Percentiles rank a stretch among this genome's conserved stretches.
These are phyloP conservation scores for Selene dorsalis DNA, from an alignment of 2,797 vertebrate species.

Conservation along the genomic window DNA sequence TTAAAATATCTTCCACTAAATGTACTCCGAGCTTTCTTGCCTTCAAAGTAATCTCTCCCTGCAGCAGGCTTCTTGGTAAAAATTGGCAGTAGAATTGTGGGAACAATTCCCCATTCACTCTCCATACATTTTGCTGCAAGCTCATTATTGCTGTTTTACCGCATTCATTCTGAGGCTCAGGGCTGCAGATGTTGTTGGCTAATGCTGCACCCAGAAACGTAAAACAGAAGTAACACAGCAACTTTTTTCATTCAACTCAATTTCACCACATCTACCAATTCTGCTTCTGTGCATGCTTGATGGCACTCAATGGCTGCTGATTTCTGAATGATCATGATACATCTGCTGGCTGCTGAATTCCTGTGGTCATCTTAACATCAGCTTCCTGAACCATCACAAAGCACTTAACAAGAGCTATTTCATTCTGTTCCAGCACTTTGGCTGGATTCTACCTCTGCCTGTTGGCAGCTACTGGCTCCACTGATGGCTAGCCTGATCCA, in stretches of 20 bases:
- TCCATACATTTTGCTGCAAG: slow-evolving; percentile 34
- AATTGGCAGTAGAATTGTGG: slow-evolving; percentile 38
- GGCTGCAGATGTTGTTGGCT: slow-evolving; percentile 50
- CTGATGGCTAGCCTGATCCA: slow-evolving; percentile 43
- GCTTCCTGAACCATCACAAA: slow-evolving; percentile 54
- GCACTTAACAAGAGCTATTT: slow-evolving; percentile 48
- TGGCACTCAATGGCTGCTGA: slow-evolving; percentile 47
- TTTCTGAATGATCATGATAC: slow-evolving; percentile 53
- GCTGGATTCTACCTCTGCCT: slow-evolving; percentile 33
- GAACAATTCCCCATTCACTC: slow-evolving; percentile 44
- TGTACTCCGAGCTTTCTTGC: slow-evolving; percentile 22
- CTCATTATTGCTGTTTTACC: slow-evolving; percentile 42
- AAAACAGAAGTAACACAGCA: slow-evolving; percentile 20
- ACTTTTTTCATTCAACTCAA: slow-evolving; percentile 45
- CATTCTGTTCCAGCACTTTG: slow-evolving; percentile 47
- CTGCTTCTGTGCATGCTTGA: slow-evolving; percentile 21
- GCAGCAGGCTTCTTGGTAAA: slow-evolving; percentile 40
- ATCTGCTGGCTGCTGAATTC: slow-evolving; percentile 52
- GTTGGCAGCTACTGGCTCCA: slow-evolving; percentile 52
- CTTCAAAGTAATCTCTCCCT: slow-evolving; percentile 50
- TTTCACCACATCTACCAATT: slow-evolving; percentile 7
- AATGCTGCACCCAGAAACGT: slow-evolving; percentile 34
- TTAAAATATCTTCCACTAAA: slow-evolving; percentile 30
- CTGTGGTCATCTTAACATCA: slow-evolving; percentile 45
- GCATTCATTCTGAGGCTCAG: slow-evolving; percentile 34